phyloP scores from a whole-genome alignment of 2,113 vertebrate species.

The Prietella phreatophila region DNA sequence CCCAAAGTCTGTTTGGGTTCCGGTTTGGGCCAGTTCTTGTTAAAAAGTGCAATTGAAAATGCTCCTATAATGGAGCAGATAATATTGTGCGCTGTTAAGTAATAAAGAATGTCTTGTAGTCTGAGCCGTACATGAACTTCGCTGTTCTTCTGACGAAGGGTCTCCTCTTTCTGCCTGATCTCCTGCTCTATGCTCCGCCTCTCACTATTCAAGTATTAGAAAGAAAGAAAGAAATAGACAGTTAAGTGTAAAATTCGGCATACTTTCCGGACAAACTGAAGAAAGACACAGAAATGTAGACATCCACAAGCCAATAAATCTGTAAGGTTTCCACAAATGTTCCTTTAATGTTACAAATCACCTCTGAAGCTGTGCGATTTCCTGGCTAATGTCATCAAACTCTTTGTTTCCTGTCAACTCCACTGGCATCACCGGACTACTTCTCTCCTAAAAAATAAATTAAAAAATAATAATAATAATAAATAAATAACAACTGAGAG shows the following conservation, averaged over 20 bases:
- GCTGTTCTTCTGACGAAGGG: constrained; percentile 82
- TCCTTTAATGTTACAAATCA: background rate
- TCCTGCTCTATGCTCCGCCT: constrained; percentile 89
- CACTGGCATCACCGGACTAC: constrained; percentile 75
- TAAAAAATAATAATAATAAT: too few species aligned
- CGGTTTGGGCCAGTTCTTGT: background rate
- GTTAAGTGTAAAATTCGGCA: background rate
- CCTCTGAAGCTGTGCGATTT: constrained; percentile 95
- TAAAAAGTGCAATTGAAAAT: background rate
- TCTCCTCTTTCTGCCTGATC: constrained; percentile 87
- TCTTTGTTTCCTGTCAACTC: constrained; percentile 92
- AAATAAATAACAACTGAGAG: constrained; percentile 39
- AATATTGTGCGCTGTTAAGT: background rate
- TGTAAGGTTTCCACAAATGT: background rate
- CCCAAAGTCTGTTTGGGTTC: background rate
- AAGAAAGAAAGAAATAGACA: too few species aligned
- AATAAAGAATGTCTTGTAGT: background rate
- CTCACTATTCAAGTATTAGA: constrained; percentile 75
- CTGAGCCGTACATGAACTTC: constrained; percentile 83
- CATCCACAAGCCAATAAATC: background rate
- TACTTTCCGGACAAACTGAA: background rate
- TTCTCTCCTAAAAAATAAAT: constrained; percentile 76
- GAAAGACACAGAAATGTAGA: background rate
- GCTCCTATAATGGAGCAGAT: background rate
- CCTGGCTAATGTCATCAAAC: constrained; percentile 89